phyloP scores from a whole-genome alignment of 2,888 invertebrate genomes.

The Chaetoderma sp. region DNA sequence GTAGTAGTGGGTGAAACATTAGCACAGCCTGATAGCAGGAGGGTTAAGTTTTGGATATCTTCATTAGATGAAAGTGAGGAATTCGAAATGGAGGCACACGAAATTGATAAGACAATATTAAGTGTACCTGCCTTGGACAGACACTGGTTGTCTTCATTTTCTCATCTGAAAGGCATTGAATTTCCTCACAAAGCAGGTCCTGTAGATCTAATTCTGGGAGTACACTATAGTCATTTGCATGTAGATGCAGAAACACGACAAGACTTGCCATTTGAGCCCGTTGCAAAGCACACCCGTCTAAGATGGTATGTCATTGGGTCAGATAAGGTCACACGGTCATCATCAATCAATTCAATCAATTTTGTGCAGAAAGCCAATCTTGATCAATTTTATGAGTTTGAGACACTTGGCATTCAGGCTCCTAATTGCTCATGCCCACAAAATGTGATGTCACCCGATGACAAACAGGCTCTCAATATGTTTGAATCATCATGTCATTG shows the following conservation, averaged over 20 bases:
- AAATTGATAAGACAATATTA: conserved; percentile 12
- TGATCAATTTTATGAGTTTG: conserved; percentile 9
- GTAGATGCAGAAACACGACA: neutral
- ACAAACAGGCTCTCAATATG: neutral
- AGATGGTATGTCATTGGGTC: conserved; percentile 18
- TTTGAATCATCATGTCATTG: neutral
- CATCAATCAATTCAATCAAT: conserved; percentile 1
- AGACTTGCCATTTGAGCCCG: conserved; percentile 15
- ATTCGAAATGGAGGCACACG: conserved; percentile 15
- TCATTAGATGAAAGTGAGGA: conserved; percentile 11
- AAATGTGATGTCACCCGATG: neutral
- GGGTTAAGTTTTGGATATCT: conserved; percentile 14
- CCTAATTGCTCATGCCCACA: conserved; percentile 2
- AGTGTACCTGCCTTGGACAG: conserved; percentile 10
- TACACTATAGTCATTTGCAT: conserved; percentile 21
- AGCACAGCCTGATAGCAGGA: neutral
- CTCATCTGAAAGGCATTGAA: neutral
- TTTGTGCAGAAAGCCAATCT: conserved; percentile 14
- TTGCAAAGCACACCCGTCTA: conserved; percentile 13
- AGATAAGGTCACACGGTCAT: neutral
- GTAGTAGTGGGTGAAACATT: neutral
- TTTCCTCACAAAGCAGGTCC: conserved; percentile 11
- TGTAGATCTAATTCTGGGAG: conserved; percentile 13
- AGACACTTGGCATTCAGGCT: conserved; percentile 13
- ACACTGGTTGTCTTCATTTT: neutral